Conservation (phyloP, 2,888 invertebrate genomes). For the Anagyrus pseudococci region DNA sequence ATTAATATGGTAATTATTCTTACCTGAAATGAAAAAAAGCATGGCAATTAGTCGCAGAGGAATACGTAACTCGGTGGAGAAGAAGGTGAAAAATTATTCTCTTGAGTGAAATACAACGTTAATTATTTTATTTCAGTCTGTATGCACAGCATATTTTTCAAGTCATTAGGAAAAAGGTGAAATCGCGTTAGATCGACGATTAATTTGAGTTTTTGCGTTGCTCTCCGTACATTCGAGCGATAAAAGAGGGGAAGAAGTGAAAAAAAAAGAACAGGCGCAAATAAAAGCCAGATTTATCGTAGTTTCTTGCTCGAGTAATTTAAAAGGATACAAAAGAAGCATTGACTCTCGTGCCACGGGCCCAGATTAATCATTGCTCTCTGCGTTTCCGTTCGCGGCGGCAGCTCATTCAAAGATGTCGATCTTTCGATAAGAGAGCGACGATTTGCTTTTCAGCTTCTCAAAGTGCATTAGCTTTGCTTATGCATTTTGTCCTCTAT, state of each 20-base stretch:
- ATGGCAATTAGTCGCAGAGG: no score
- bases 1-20: no score
- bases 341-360: neutral
- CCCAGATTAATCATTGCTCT: constrained; percentile 19
- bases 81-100: no score
- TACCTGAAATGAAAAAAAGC: no score
- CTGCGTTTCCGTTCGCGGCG: neutral
- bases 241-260: neutral
- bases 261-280: neutral
- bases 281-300: constrained; percentile 15
- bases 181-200: no score
- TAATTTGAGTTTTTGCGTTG: neutral
- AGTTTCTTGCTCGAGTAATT: constrained; percentile 2
- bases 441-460: neutral
- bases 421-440: constrained; percentile 16
- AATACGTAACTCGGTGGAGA: no score
- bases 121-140: no score
- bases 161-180: no score
- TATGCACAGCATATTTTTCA: no score
- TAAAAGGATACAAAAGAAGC: constrained; percentile 19
- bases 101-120: no score
- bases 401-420: constrained; percentile 19
- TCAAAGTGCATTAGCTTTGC: constrained; percentile 25
- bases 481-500: constrained; percentile 13
- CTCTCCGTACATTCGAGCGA: neutral